Conservation (phyloP, 2,888 invertebrate genomes). For the Cetonia aurata region DNA sequence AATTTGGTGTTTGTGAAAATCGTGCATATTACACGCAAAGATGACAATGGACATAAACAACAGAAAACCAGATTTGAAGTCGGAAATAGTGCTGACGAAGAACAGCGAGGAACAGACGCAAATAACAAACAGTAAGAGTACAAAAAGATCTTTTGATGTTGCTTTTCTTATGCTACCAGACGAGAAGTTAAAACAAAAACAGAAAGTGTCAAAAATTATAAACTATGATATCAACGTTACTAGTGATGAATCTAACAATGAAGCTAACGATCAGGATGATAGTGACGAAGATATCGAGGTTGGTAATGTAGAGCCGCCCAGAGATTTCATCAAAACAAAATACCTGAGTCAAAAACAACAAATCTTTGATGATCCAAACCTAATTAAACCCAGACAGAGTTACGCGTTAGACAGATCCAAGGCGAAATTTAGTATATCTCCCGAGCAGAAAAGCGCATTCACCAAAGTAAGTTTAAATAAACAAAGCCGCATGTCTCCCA, state of each 20-base stretch:
- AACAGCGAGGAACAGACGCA: conserved; percentile 58
- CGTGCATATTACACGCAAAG: conserved; percentile 56
- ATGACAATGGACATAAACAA: conserved; percentile 78
- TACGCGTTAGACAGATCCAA: conserved; percentile 65
- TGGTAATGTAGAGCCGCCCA: conserved; percentile 56
- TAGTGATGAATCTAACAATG: conserved; percentile 47
- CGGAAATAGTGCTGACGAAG: conserved; percentile 63
- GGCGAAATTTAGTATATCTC: conserved; percentile 70
- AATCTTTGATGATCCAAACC: conserved; percentile 72
- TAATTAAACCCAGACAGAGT: conserved; percentile 68
- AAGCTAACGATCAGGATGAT: conserved; percentile 46
- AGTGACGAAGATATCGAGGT: conserved; percentile 62
- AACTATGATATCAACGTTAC: conserved; percentile 59
- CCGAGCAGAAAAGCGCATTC: conserved; percentile 81
- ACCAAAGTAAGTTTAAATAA: conserved; percentile 78
- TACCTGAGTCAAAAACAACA: conserved; percentile 67
- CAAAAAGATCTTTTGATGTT: conserved; percentile 89
- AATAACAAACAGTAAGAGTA: conserved; percentile 68
- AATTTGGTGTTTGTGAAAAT: conserved; percentile 45
- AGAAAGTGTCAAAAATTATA: conserved; percentile 69
- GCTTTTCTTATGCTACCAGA: conserved; percentile 92
- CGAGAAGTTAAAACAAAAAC: conserved; percentile 80
- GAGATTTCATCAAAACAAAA: conserved; percentile 54
- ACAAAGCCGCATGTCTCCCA: conserved; percentile 70
- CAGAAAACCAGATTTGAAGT: conserved; percentile 65